Conservation (phyloP, 2,888 invertebrate species). For the Hyposoter didymator region DNA sequence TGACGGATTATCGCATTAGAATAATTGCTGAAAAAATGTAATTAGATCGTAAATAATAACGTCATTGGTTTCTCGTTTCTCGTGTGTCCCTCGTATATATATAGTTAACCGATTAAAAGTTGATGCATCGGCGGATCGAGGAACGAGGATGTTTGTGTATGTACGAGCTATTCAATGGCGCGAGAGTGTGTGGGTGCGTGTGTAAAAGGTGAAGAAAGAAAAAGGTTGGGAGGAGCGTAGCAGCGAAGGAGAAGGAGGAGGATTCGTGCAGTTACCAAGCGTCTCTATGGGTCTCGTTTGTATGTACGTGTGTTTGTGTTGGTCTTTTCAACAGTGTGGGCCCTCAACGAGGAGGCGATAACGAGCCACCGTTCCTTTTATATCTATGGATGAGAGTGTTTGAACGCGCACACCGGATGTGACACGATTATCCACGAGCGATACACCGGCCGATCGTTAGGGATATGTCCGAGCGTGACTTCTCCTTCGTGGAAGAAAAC, state of each 20-base stretch:
- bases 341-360: slow-evolving; percentile 66
- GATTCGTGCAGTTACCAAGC: slow-evolving; percentile 25
- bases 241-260: not conserved
- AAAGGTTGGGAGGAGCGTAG: not conserved
- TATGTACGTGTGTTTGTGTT: not conserved
- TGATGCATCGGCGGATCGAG: slow-evolving; percentile 73
- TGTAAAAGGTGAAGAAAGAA: slow-evolving; percentile 5
- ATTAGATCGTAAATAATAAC: slow-evolving; percentile 44
- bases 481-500: slow-evolving; percentile 75
- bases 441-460: slow-evolving; percentile 79
- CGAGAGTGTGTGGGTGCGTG: not conserved
- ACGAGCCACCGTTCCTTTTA: slow-evolving; percentile 56
- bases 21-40: no score
- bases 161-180: slow-evolving; percentile 1
- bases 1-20: no score
- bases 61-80: slow-evolving; percentile 61
- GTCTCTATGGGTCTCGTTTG: slow-evolving; percentile 40
- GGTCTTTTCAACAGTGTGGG: slow-evolving; percentile 33
- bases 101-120: slow-evolving; percentile 72
- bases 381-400: slow-evolving; percentile 33
- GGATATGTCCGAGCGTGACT: slow-evolving; percentile 74
- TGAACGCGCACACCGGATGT: slow-evolving; percentile 76
- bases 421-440: slow-evolving; percentile 79
- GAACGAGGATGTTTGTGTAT: slow-evolving; percentile 20
- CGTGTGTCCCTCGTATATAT: slow-evolving; percentile 57